Conservation (phyloP, 2,113 vertebrate species). For the Sander vitreus region DNA sequence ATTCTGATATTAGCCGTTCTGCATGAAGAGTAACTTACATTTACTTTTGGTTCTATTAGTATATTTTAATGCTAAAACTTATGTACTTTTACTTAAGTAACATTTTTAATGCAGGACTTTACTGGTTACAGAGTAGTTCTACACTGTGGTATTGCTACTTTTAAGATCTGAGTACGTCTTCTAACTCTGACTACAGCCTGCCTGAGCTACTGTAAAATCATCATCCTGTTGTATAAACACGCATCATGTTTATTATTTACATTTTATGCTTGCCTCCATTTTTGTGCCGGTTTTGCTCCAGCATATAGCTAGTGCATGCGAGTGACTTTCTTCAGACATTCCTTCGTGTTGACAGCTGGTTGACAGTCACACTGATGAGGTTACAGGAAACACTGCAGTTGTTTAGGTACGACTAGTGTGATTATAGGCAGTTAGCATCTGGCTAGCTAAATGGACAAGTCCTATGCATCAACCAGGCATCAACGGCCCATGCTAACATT, state of each 20-base stretch:
- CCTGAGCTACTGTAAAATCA: not conserved
- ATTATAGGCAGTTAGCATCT: not conserved
- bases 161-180: no score
- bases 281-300: not conserved
- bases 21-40: no score
- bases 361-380: not conserved
- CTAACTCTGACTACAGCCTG: not conserved
- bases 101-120: no score
- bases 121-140: no score
- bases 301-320: not conserved
- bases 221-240: not conserved
- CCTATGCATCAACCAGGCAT: not conserved
- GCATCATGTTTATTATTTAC: not conserved
- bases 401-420: not conserved
- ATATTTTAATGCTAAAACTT: no score
- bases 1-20: no score
- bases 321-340: not conserved
- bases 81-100: no score
- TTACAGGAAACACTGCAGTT: not conserved
- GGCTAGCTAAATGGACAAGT: not conserved
- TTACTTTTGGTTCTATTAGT: no score
- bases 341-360: not conserved
- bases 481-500: not conserved
- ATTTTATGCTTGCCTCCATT: not conserved
- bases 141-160: no score